Conservation (phyloP, 2,797 vertebrate genomes). For the Apodemus agrarius region DNA sequence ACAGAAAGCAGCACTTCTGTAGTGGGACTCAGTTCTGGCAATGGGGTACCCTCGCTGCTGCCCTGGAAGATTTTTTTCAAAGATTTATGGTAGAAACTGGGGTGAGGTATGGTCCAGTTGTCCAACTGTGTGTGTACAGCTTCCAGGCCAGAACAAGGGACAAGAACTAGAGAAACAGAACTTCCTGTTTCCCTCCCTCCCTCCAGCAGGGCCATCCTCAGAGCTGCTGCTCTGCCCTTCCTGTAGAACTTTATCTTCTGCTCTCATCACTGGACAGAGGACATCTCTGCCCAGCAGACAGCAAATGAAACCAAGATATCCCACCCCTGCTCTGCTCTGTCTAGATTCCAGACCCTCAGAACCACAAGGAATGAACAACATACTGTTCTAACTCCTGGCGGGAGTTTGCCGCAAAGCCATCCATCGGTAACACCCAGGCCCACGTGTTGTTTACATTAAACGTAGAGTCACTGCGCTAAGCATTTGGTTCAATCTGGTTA, state of each 20-base stretch:
- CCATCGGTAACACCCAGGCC: not conserved
- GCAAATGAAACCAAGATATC: not conserved
- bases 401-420: not conserved
- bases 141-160: not conserved
- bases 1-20: not conserved
- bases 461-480: not conserved
- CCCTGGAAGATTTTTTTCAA: not conserved
- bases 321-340: not conserved
- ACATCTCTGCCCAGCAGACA: not conserved
- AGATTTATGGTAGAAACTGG: not conserved
- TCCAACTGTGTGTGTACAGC: too few species aligned
- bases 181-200: not conserved
- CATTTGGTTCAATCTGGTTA: not conserved
- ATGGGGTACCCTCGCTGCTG: not conserved
- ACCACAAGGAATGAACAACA: not conserved
- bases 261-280: not conserved
- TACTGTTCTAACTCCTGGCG: not conserved
- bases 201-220: not conserved
- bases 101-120: not conserved
- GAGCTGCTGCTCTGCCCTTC: not conserved
- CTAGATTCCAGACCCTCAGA: not conserved
- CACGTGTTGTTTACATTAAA: not conserved
- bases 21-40: not conserved
- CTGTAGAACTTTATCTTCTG: not conserved
- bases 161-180: not conserved